phyloP scores from a whole-genome alignment of 2,113 vertebrate species.

The Rhea pennata region DNA sequence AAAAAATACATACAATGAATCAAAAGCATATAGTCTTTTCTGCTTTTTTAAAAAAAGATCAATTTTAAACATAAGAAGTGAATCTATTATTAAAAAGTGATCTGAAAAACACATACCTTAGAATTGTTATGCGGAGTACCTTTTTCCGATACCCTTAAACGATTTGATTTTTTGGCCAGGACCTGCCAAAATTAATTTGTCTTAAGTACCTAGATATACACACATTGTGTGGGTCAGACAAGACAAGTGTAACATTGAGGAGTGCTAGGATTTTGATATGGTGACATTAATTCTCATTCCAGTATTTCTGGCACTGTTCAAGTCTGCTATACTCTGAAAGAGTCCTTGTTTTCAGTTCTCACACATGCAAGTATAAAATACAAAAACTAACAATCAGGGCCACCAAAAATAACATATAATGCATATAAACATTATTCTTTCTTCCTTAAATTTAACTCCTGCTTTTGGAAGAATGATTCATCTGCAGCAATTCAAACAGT shows the following conservation, averaged over 20 bases:
- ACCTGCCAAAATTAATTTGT: constrained; percentile 38
- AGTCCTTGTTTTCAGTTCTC: not conserved
- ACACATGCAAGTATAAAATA: not conserved
- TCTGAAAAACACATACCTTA: constrained; percentile 38
- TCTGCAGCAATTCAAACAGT: not conserved
- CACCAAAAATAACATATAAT: not conserved
- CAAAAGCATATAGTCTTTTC: not conserved
- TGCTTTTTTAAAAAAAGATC: not conserved
- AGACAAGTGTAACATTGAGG: fast-evolving
- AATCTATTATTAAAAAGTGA: not conserved
- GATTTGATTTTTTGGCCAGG: constrained; percentile 59
- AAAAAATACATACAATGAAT: not conserved
- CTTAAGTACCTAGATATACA: not conserved
- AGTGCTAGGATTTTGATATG: not conserved
- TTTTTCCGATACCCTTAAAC: constrained; percentile 25
- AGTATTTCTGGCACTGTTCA: no score
- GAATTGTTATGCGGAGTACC: constrained; percentile 30
- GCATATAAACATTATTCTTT: no score
- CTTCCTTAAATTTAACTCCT: not conserved
- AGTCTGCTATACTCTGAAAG: not conserved
- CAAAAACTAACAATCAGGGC: not conserved
- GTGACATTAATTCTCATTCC: not conserved
- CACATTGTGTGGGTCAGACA: not conserved
- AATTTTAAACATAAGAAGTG: not conserved
- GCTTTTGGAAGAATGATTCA: not conserved